A percentile compares a stretch with the other conserved stretches of the same genome.
These are phyloP conservation scores for Butastur rufipennis DNA, from an alignment of 2,113 vertebrate genomes.

Conservation along the genomic window DNA sequence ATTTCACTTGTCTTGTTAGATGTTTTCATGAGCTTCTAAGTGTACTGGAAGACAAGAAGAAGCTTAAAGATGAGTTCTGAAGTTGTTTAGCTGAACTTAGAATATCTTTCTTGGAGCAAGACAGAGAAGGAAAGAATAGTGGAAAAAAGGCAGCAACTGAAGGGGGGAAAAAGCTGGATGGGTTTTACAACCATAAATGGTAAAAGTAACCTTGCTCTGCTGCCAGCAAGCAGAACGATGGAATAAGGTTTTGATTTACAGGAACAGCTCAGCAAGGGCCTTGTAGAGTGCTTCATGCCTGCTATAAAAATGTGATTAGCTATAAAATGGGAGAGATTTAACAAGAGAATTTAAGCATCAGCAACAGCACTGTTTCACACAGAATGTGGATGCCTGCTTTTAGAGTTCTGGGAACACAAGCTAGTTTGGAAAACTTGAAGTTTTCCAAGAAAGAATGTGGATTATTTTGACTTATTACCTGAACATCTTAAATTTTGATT, in stretches of 20 bases:
- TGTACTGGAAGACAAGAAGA: not conserved
- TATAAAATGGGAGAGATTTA: slow-evolving; percentile 76
- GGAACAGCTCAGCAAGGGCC: slow-evolving; percentile 70
- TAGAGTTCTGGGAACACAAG: slow-evolving; percentile 27
- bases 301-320: slow-evolving; percentile 79
- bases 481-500: not conserved
- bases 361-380: slow-evolving; percentile 39
- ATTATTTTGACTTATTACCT: not conserved
- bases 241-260: slow-evolving; percentile 83
- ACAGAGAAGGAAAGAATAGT: slow-evolving; percentile 38
- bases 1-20: not conserved
- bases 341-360: slow-evolving; percentile 68
- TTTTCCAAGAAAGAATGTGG: slow-evolving; percentile 13
- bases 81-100: slow-evolving; percentile 61
- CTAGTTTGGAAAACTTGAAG: slow-evolving; percentile 17
- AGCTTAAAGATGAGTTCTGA: not conserved
- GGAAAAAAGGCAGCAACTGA: slow-evolving; percentile 58
- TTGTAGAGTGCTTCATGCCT: slow-evolving; percentile 73
- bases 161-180: slow-evolving; percentile 63
- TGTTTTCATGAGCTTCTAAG: slow-evolving; percentile 10
- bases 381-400: slow-evolving; percentile 56
- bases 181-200: slow-evolving; percentile 82
- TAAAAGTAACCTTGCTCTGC: slow-evolving; percentile 70
- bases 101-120: slow-evolving; percentile 59
- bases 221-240: slow-evolving; percentile 69